Conservation (phyloP, 2,888 invertebrate species). For the Sesamia inferens region DNA sequence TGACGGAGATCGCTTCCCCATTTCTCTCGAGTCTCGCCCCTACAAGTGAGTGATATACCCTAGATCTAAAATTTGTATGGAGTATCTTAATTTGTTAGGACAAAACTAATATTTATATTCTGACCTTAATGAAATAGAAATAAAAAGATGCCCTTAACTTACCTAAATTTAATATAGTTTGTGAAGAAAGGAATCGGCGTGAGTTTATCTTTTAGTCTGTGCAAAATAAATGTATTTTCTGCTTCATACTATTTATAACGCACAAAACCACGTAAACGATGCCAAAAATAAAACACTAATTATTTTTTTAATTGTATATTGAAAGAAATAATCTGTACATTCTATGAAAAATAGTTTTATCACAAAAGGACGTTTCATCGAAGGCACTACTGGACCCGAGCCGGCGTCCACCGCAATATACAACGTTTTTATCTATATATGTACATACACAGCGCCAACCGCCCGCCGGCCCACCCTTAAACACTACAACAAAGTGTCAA, state of each 20-base stretch:
- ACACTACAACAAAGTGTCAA: slow-evolving; percentile 83
- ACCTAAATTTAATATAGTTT: too few relatives aligned
- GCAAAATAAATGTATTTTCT: neutral
- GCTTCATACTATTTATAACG: neutral
- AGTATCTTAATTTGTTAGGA: too few relatives aligned
- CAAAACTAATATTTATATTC: too few relatives aligned
- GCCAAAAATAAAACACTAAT: slow-evolving; percentile 61
- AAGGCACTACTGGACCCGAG: slow-evolving; percentile 80
- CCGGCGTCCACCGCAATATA: slow-evolving; percentile 45
- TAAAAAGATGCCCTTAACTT: too few relatives aligned
- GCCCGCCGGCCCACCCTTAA: slow-evolving; percentile 63
- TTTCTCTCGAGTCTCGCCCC: too few relatives aligned
- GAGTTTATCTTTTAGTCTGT: too few relatives aligned
- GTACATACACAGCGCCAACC: slow-evolving; percentile 34
- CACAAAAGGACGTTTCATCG: slow-evolving; percentile 88
- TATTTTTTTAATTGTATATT: slow-evolving; percentile 81
- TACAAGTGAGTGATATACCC: too few relatives aligned
- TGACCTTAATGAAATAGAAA: too few relatives aligned
- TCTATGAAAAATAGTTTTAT: slow-evolving; percentile 86
- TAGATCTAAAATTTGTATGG: too few relatives aligned
- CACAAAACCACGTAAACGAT: neutral
- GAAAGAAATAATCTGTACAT: slow-evolving; percentile 88
- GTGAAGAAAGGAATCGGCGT: too few relatives aligned
- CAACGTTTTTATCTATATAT: slow-evolving; percentile 39
- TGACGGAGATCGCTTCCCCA: too few relatives aligned